Base-by-base conservation (phyloP, 2,888 invertebrate species). In the Brenthis daphne region DNA sequence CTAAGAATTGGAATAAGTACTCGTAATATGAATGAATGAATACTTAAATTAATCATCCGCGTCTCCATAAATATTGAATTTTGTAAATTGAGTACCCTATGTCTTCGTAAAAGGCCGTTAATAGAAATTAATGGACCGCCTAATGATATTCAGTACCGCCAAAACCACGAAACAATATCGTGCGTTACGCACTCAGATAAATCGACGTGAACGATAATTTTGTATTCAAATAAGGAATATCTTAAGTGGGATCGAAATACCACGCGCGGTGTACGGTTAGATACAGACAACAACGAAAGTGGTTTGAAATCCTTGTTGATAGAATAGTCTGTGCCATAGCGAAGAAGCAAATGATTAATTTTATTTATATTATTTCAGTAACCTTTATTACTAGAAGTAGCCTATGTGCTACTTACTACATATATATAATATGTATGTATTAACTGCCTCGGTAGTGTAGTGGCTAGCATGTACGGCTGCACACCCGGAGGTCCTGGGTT, bases 221-320 rank as follows among this genome's bases (percentile, higher is more conserved):
- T 81, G 76, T 89, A 90, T 90, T 89, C 85, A 86, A 90, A 90
- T 88, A 81, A 76, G 68, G 77, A 77, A 85, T 89, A 90, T 90
- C 90, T 88, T 86, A 89, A 90, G 89, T 87, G 83, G 83, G 85
- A 90, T 90, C 90, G 76, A 77, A 69, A 61, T 74, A 73, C 75
- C 65, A 58, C 43, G 70, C 67, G 70, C 72, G 57, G 57, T 53
- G 56, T 64, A 81, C 76, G 80, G 83, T 82, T 81, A 76, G 70
- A 77, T 82, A 80, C 73, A 74, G 73, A 77, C 64, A 65, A 1
- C 5, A 0, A 73, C 69, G 81, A 77, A 86, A 85, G 79, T 80
- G 74, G 1, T 8, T 43, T 56, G 1, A 11, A 29, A 29, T 29
- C 29, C 29, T 29, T 29, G 29, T 4, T 29, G 4, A 29, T 29